A percentile compares a stretch with the other conserved stretches of the same genome.
phyloP scores from a whole-genome alignment of 2,888 invertebrate genomes.

The Pomacea canaliculata region DNA sequence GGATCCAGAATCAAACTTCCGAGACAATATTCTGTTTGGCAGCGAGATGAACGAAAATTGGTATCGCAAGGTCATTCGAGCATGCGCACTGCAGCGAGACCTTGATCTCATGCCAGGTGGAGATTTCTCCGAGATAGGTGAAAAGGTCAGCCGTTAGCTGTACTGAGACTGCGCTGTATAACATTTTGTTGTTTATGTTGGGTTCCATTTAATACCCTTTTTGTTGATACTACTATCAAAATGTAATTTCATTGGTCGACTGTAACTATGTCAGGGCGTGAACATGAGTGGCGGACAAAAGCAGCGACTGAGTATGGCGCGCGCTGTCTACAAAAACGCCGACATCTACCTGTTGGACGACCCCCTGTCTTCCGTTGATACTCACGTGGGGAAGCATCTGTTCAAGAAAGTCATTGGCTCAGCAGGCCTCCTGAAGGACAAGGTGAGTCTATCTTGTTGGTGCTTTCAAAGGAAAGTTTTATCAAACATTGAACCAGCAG shows the following conservation, averaged over 20 bases:
- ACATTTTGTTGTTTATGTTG: not conserved
- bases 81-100: conserved; percentile 34
- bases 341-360: conserved; percentile 41
- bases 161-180: not conserved
- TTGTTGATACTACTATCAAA: too few relatives aligned
- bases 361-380: conserved; percentile 92
- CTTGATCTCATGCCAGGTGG: conserved; percentile 32
- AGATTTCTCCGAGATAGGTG: conserved; percentile 36
- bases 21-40: conserved; percentile 32
- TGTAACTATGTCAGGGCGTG: conserved; percentile 60
- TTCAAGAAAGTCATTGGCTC: conserved; percentile 36
- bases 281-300: conserved; percentile 69
- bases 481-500: too few relatives aligned
- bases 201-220: not conserved
- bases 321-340: conserved; percentile 67
- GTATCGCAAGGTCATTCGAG: conserved; percentile 29
- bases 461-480: too few relatives aligned
- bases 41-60: conserved; percentile 18
- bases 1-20: conserved; percentile 34
- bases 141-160: conserved; percentile 26
- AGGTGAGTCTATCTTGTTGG: conserved; percentile 13
- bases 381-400: conserved; percentile 66
- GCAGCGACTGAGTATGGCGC: conserved; percentile 67
- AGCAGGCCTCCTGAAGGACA: conserved; percentile 29
- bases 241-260: too few relatives aligned